phyloP scores from a whole-genome alignment of 2,888 invertebrate species.

The Petrolisthes cinctipes region DNA sequence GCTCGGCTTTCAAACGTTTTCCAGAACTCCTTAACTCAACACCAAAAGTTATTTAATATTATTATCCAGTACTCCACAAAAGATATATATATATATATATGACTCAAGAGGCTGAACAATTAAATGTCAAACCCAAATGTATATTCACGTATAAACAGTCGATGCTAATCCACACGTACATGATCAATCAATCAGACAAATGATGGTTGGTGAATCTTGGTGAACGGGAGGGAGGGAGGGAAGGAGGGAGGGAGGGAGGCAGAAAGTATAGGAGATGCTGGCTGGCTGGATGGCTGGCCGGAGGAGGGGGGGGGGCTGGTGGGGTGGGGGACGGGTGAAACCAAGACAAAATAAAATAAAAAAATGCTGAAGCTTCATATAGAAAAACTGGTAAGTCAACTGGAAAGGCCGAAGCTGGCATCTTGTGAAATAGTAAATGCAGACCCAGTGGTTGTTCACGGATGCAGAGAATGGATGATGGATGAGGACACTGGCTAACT shows the following conservation, averaged over 20 bases:
- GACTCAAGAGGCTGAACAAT: neutral
- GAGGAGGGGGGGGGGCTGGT: neutral
- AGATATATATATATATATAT: neutral
- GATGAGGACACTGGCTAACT: too few relatives aligned
- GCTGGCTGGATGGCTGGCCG: neutral
- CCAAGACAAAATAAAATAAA: neutral
- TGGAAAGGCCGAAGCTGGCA: neutral
- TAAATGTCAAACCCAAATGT: neutral
- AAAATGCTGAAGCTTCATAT: neutral
- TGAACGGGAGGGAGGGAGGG: neutral
- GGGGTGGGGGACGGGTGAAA: neutral
- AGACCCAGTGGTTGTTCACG: neutral
- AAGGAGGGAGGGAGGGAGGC: neutral
- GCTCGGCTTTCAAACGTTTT: neutral
- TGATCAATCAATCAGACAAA: neutral
- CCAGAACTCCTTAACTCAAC: neutral
- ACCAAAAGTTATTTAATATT: neutral
- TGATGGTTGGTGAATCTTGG: neutral
- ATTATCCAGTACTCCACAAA: neutral
- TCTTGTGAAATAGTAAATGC: neutral
- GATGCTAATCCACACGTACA: neutral
- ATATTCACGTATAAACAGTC: neutral
- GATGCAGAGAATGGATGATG: neutral
- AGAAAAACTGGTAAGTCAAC: neutral
- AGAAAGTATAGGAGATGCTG: neutral